phyloP scores from a whole-genome alignment of 1,140 invertebrate genomes.

The Apis laboriosa region DNA sequence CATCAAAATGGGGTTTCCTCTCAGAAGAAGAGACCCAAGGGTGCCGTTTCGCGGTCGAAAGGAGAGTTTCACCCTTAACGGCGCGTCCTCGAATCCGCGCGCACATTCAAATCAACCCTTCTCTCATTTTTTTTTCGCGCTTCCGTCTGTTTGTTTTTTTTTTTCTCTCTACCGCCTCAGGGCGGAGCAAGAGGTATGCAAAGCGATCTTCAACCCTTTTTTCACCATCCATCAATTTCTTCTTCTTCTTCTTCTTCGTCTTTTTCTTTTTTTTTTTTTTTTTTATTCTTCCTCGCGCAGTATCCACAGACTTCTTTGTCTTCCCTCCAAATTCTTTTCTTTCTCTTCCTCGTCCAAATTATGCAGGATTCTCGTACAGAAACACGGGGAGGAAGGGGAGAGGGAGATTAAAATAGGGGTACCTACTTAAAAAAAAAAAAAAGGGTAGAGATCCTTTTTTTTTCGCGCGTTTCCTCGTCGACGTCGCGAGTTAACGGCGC shows the following conservation, averaged over 20 bases:
- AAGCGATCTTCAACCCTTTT: constrained; percentile 74
- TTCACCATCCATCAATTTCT: constrained; percentile 61
- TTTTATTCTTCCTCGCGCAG: constrained; percentile 37
- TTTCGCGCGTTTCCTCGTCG: constrained; percentile 46
- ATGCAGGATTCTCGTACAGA: constrained; percentile 60
- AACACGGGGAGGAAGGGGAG: constrained; percentile 40
- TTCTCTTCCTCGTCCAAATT: constrained; percentile 59
- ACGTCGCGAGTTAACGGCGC: constrained; percentile 65
- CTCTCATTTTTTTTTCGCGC: constrained; percentile 69
- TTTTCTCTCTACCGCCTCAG: constrained; percentile 38
- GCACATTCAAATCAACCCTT: constrained; percentile 30
- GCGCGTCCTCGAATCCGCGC: constrained; percentile 12
- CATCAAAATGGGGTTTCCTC: background rate
- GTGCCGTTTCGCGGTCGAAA: constrained; percentile 4
- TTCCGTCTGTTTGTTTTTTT: constrained; percentile 76
- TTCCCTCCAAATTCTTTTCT: constrained; percentile 42
- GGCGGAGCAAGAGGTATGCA: constrained; percentile 63
- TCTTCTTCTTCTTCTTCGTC: constrained; percentile 33
- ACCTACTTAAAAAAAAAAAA: constrained; percentile 41
- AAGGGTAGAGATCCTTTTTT: constrained; percentile 36
- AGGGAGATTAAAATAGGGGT: constrained; percentile 66
- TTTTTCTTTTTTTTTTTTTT: constrained; percentile 32
- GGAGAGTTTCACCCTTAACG: constrained; percentile 10
- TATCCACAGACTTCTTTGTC: constrained; percentile 43
- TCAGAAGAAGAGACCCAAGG: background rate